Evolutionary conservation across 2,113 vertebrate species (phyloP), one percentile per base, ranked within the genome.

Genomic region (Festucalex cinctus): DNA sequence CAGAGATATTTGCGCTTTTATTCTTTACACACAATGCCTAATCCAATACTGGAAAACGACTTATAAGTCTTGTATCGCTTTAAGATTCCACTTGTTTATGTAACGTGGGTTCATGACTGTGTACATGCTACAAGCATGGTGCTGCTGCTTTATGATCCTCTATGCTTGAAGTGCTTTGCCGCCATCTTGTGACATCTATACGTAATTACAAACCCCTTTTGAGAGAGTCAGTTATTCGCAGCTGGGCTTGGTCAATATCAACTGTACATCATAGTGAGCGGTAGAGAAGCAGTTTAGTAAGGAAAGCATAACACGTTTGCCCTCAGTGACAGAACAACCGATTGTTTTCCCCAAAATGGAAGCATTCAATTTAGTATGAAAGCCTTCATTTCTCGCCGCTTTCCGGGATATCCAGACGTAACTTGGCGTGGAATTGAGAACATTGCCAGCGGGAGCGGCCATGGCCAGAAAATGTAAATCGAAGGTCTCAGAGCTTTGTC

Each of bases 381-480:
- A 66, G 37, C 43, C 46, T 77, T 65, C 4, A 80, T 51, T 80
- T 62, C 68, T 78, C 66, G 77, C 56, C 71, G 68, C 32, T 60
- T 65, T 44, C 71, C 48, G 73, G 64, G 28, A 79, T 72, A 80
- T 73, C 26, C 49, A 63, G 51, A 68, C 35, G 69, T 64, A 82
- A n/a, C 65, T 20, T 69, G 75, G 77, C 65, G 9, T 35, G 67
- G 76, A 61, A 68, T 49, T 56, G 74, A 79, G 74, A 80, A 46
- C 66, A 70, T 61, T 58, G 74, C 72, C 78, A 71, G 36, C 49
- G 66, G 73, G 67, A 75, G 64, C 7, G 41, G 59, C 28, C 5
- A 65, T 48, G 70, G 81, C 72, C 78, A 76, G 64, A 51, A 82
- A 83, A 83, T 72, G 76, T 63, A 75, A 88, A 85, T 80, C 59